These are phyloP conservation scores for Microcebus ravelobensis DNA, from an alignment of 2,113 vertebrate species.

Conservation along the genomic window DNA sequence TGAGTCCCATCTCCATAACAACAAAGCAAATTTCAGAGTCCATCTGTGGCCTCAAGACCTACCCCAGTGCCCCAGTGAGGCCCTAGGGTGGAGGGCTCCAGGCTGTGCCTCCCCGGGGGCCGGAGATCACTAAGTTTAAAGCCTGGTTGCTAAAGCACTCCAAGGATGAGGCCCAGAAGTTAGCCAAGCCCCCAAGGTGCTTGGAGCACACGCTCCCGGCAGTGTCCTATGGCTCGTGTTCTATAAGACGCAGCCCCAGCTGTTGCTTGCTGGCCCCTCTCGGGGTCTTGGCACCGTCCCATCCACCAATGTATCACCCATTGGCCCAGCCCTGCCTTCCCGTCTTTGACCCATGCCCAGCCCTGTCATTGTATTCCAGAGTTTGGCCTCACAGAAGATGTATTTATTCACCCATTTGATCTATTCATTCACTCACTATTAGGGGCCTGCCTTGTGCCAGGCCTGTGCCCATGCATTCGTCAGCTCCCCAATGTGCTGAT, in stretches of 20 bases:
- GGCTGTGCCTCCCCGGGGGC: neutral
- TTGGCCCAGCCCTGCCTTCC: constrained; percentile 58
- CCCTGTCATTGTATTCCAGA: constrained; percentile 31
- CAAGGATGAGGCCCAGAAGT: constrained; percentile 80
- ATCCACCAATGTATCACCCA: constrained; percentile 62
- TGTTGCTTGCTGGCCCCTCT: constrained; percentile 73
- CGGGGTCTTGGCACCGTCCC: constrained; percentile 77
- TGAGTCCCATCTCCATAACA: constrained; percentile 77
- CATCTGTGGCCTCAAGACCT: neutral
- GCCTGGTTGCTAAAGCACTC: constrained; percentile 79
- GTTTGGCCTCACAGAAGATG: constrained; percentile 28
- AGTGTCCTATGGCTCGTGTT: constrained; percentile 75
- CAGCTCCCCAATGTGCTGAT: neutral
- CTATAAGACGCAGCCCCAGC: constrained; percentile 71
- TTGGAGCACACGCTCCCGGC: constrained; percentile 77
- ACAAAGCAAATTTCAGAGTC: constrained; percentile 65
- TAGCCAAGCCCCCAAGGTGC: constrained; percentile 82
- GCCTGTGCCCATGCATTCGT: neutral
- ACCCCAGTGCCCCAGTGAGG: neutral
- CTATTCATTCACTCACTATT: neutral
- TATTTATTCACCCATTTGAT: neutral
- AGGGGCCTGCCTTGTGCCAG: neutral
- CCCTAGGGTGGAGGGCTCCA: neutral
- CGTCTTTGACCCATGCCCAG: constrained; percentile 57
- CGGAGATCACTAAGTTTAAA: constrained; percentile 78